Base-by-base conservation (phyloP, 2,888 invertebrate genomes). In the Agrochola litura region DNA sequence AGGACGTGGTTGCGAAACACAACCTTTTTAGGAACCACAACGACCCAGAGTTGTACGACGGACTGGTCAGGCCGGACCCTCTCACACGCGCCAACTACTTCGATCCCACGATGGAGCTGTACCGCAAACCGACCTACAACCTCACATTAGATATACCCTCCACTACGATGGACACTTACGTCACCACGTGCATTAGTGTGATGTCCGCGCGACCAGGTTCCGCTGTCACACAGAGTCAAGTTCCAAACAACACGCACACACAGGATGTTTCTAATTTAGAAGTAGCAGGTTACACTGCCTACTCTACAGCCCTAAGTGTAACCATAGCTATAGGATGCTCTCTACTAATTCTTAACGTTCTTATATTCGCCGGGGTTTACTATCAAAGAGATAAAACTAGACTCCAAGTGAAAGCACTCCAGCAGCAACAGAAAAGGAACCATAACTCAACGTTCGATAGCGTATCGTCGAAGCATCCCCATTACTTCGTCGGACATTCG, bases 21-120 rank as follows among this genome's bases (percentile, higher is more conserved):
- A 99, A 99, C 97, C 97, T 99, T 91, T 98, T 99, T 94, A 97
- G 98, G 81, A 98, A 99, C 97, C 98, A 99, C 96, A 98, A 98
- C 92, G 99, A 99, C 94, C 98, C 98, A 79, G 98, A 98, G 89
- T 97, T 99, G 76, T 99, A 99, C 97, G 99, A 99, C 92, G 99
- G 99, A 30, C 97, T 98, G 63, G 98, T 99, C 49, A 97, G 99
- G 73, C 98, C 98, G 46, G 98, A 98, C 95, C 98, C 98, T 41
- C 97, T 98, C 84, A 98, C 97, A 79, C 97, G 98, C 79, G 97
- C 97, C 79, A 97, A 97, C 93, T 97, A 97, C 92, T 97, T 97
- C 94, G 97, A 97, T 91, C 97, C 97, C 1, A 97, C 97, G 9
- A 92, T 96, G 75, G 97, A 97, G 90, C 97, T 98, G 76, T 97